Evolutionary conservation across 37 sponge, comb jelly and placozoan genomes (phyloP), one percentile per base, ranked within the genome.

Genomic region (Chondrilla cf. caribensis): DNA sequence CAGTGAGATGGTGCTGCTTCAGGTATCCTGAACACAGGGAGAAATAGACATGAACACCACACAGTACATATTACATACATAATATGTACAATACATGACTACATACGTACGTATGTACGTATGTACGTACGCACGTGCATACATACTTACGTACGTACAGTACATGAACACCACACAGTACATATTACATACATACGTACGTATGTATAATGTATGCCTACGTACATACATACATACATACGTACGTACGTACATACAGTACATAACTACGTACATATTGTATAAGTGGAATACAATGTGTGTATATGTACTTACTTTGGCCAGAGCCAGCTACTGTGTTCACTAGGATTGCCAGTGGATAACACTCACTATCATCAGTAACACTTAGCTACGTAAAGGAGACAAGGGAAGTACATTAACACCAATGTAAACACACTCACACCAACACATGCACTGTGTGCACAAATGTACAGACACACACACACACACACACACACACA

Each of bases 61-160:
- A 77, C 33, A 89, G 85, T 6, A 71, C 85, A 26, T 83, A n/a
- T n/a, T n/a, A 78, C 8, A 93, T 73, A 86, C 93, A 93, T 80
- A 70, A 41, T 37, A 60, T 6, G 82, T 89, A 76, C 28, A 70
- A 84, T 89, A 76, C 28, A 70, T 62, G 22, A 70, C 62, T 0
- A 22, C 66, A 81, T 81, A 79, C 77, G 72, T 28, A 62, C 26
- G 4, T 21, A 80, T 8, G 18, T 15, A 54, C 31, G 60, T 11
- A 58, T 18, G 60, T 6, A 29, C 64, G 15, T 15, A 62, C 64
- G 15, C 64, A 62, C 51, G 11, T 11, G 11, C 51, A 62, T 15
- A 62, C 64, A 62, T 6, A 29, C 64, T 19, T 15, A 62, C 64
- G 15, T n/a, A 62, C 29, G 7, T n/a, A 62, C 29, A 55, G 17